Conservation (phyloP, 1,140 invertebrate genomes). For the Trigoniulus corallinus region DNA sequence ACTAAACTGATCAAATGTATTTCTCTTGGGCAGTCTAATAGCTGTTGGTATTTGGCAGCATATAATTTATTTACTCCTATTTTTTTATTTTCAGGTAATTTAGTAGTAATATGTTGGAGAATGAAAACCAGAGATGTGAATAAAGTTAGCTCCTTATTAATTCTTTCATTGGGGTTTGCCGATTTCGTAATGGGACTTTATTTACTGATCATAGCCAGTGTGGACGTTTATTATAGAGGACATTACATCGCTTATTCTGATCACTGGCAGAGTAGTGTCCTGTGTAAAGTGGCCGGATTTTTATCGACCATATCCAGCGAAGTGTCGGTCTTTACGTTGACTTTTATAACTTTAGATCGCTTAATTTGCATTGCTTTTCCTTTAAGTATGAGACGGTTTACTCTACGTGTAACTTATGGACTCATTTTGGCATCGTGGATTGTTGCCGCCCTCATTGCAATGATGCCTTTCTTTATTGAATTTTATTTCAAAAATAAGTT, state of each 20-base stretch:
- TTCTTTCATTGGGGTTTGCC: conserved; percentile 27
- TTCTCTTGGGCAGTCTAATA: background rate
- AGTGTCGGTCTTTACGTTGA: conserved; percentile 22
- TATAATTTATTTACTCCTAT: no score
- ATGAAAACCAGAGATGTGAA: conserved; percentile 18
- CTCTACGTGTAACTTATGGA: conserved; percentile 17
- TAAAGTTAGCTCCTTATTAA: conserved; percentile 20
- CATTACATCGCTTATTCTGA: conserved; percentile 27
- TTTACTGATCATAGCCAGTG: conserved; percentile 26
- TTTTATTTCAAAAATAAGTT: conserved; percentile 25
- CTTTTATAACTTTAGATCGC: conserved; percentile 25
- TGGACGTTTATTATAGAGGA: conserved; percentile 27
- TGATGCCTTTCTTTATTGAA: conserved; percentile 19
- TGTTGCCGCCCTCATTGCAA: conserved; percentile 19
- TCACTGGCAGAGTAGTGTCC: conserved; percentile 25
- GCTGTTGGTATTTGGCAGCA: background rate
- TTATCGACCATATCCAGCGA: conserved; percentile 29
- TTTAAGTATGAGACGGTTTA: conserved; percentile 17
- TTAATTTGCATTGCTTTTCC: conserved; percentile 27
- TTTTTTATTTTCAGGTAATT: conserved; percentile 16
- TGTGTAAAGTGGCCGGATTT: conserved; percentile 31
- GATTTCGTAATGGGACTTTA: conserved; percentile 29
- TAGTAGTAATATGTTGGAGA: conserved; percentile 29
- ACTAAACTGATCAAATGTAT: background rate
- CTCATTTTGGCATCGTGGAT: conserved; percentile 23